These are phyloP conservation scores for Thamnophis sirtalis DNA, from an alignment of 2,113 vertebrate species.

Conservation along the genomic window DNA sequence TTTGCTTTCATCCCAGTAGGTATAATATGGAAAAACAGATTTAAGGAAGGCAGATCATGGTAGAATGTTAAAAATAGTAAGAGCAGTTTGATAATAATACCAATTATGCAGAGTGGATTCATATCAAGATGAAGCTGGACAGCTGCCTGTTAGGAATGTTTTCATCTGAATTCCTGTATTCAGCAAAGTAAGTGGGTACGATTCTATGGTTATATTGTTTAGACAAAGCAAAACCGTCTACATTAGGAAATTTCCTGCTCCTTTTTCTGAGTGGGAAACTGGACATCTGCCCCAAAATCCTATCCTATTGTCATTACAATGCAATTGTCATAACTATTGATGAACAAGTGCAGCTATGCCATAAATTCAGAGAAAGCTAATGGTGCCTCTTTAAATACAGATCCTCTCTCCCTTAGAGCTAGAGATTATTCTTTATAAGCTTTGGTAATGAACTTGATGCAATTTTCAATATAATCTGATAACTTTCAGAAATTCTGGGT, in stretches of 20 bases:
- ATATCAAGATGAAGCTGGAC: neutral
- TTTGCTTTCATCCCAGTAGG: neutral
- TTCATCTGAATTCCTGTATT: neutral
- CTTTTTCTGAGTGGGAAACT: neutral
- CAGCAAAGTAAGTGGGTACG: neutral
- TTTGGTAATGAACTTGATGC: neutral
- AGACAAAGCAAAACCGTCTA: neutral
- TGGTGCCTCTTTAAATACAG: neutral
- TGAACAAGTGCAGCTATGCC: neutral
- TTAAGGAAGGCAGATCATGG: neutral
- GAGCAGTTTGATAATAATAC: neutral
- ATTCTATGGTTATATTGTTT: neutral
- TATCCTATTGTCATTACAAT: neutral
- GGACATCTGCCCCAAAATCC: neutral
- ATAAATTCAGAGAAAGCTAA: neutral
- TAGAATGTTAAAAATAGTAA: neutral
- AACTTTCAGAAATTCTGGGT: neutral
- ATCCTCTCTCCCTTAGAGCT: neutral
- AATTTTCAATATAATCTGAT: neutral
- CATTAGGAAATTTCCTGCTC: neutral
- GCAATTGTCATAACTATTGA: neutral
- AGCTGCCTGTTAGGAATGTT: neutral
- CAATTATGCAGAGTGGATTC: neutral
- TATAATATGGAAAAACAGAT: neutral
- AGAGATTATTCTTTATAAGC: too few relatives aligned